Conservation (phyloP, 2,113 vertebrate species). For the Vanacampus margaritifer region DNA sequence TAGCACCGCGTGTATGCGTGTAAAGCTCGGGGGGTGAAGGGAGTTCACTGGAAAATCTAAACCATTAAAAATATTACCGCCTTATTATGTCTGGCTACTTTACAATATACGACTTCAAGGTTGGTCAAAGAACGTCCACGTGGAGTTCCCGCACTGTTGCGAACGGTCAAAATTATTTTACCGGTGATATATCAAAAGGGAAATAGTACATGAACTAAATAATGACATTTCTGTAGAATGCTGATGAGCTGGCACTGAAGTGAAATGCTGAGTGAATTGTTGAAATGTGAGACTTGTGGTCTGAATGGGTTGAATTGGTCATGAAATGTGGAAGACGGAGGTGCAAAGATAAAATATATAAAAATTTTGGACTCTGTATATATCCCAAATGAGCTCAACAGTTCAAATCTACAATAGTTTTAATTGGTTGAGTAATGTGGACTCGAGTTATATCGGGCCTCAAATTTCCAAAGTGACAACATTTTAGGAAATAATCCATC, state of each 20-base stretch:
- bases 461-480: too few species aligned
- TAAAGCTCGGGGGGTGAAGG: slow-evolving; percentile 24
- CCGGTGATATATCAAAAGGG: neutral
- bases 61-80: slow-evolving; percentile 59
- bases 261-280: neutral
- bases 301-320: neutral
- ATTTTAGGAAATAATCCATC: too few species aligned
- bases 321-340: neutral
- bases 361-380: too few species aligned
- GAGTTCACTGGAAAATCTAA: slow-evolving; percentile 54
- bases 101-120: slow-evolving; percentile 22
- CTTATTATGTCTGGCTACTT: slow-evolving; percentile 56
- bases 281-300: too few species aligned
- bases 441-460: too few species aligned
- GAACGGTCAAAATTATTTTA: neutral
- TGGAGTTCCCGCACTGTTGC: neutral
- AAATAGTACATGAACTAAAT: neutral
- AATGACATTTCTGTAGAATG: neutral
- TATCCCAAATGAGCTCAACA: too few species aligned
- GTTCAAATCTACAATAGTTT: too few species aligned
- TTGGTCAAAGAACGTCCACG: slow-evolving; percentile 5
- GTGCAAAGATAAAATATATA: too few species aligned
- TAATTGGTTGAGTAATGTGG: too few species aligned
- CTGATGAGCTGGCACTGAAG: neutral
- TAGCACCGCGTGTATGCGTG: slow-evolving; percentile 9